These are phyloP conservation scores for Nothocercus nigrocapillus DNA, from an alignment of 2,113 vertebrate species.

Conservation along the genomic window DNA sequence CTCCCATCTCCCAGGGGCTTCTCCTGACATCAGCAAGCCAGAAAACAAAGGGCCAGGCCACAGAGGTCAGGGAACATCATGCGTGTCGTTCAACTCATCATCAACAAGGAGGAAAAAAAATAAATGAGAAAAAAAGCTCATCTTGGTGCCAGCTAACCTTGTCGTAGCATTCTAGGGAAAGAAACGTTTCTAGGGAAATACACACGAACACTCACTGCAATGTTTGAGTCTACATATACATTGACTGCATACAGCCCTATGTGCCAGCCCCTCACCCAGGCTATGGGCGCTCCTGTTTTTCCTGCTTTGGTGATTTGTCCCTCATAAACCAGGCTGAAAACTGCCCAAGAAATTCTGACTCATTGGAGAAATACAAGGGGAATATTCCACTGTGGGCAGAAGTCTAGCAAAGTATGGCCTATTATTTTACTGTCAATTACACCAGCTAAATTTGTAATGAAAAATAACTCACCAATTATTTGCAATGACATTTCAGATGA, in stretches of 20 bases:
- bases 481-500: background rate
- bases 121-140: background rate
- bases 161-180: background rate
- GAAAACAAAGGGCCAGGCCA: background rate
- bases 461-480: background rate
- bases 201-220: background rate
- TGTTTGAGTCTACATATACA: fast-evolving
- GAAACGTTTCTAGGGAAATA: background rate
- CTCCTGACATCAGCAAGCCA: background rate
- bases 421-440: background rate
- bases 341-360: background rate
- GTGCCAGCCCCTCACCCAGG: background rate
- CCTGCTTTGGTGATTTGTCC: background rate
- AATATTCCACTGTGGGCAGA: background rate
- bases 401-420: background rate
- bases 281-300: background rate
- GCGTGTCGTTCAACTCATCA: background rate
- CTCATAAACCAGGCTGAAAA: background rate
- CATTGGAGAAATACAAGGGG: fast-evolving
- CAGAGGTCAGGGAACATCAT: conserved; percentile 34
- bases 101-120: background rate
- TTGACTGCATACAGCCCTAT: background rate
- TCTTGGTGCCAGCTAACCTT: background rate
- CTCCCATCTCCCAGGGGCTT: background rate
- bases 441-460: background rate